phyloP scores from a whole-genome alignment of 2,113 vertebrate genomes.

The Triplophysa rosa region DNA sequence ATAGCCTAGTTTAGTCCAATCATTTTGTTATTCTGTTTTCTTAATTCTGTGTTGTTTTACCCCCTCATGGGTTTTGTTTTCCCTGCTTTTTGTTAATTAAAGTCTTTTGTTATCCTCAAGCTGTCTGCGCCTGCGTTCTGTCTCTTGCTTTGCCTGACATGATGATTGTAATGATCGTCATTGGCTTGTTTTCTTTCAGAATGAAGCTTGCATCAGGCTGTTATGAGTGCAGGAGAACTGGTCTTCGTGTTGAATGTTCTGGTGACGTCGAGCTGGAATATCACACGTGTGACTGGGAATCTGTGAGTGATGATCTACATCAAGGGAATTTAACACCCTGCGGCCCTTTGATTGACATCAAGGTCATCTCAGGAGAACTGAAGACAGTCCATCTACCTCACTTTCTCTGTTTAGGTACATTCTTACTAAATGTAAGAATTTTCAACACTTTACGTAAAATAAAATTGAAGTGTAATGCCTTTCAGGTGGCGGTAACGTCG shows the following conservation, averaged over 20 bases:
- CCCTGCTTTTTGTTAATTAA: too few species aligned
- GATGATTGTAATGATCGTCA: too few species aligned
- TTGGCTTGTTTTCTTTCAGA: not conserved
- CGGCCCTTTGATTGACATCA: constrained; percentile 30
- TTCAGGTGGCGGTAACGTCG: not conserved
- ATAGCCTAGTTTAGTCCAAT: too few species aligned
- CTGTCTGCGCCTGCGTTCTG: too few species aligned
- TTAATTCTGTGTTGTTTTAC: too few species aligned
- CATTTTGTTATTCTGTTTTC: too few species aligned
- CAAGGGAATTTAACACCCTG: not conserved
- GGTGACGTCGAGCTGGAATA: not conserved
- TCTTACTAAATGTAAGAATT: not conserved
- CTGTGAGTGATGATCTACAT: not conserved
- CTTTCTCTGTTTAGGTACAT: constrained; percentile 37
- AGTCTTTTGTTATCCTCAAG: too few species aligned
- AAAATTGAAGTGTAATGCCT: not conserved
- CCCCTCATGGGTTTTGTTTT: too few species aligned
- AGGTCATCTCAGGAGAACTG: constrained; percentile 7
- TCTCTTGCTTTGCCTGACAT: too few species aligned
- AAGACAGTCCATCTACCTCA: constrained; percentile 36
- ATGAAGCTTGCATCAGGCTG: not conserved
- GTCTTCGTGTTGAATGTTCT: constrained; percentile 13
- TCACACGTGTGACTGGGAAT: constrained; percentile 26
- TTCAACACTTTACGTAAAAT: too few species aligned
- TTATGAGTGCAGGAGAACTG: constrained; percentile 33